These are phyloP conservation scores for Erannis defoliaria DNA, from an alignment of 2,888 invertebrate species.

Conservation along the genomic window DNA sequence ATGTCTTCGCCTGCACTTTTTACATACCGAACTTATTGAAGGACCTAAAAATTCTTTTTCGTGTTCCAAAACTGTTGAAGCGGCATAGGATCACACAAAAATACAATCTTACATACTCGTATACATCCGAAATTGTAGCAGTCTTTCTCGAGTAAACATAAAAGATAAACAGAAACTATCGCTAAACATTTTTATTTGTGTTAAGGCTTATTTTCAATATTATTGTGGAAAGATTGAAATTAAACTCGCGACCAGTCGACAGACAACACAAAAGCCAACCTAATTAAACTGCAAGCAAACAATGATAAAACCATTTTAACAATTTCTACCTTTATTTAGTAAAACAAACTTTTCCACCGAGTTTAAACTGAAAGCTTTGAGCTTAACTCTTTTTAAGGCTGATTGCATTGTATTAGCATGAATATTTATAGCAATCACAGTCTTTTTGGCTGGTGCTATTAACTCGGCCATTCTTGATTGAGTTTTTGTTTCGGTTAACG, in stretches of 20 bases:
- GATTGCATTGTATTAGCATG: slow-evolving; percentile 48
- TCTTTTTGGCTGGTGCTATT: slow-evolving; percentile 39
- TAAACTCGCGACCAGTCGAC: neutral
- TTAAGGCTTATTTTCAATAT: no score
- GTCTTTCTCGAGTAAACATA: no score
- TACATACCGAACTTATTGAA: no score
- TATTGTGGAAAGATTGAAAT: neutral
- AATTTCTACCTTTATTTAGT: slow-evolving; percentile 35
- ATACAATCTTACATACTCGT: no score
- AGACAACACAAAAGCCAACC: slow-evolving; percentile 22
- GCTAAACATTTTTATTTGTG: no score
- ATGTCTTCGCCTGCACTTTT: no score
- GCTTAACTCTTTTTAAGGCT: slow-evolving; percentile 47
- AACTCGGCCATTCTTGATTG: slow-evolving; percentile 41
- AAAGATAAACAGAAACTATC: no score
- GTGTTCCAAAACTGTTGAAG: no score
- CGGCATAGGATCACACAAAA: no score
- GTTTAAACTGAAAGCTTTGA: slow-evolving; percentile 43
- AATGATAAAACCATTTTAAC: slow-evolving; percentile 32
- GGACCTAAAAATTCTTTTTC: no score
- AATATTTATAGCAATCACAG: slow-evolving; percentile 48
- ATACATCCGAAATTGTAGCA: no score
- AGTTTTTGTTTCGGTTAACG: slow-evolving; percentile 39
- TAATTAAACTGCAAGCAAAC: slow-evolving; percentile 35
- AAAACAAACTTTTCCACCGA: slow-evolving; percentile 39